These are phyloP conservation scores for Spodoptera exigua DNA, from an alignment of 2,888 invertebrate genomes.

Conservation along the genomic window DNA sequence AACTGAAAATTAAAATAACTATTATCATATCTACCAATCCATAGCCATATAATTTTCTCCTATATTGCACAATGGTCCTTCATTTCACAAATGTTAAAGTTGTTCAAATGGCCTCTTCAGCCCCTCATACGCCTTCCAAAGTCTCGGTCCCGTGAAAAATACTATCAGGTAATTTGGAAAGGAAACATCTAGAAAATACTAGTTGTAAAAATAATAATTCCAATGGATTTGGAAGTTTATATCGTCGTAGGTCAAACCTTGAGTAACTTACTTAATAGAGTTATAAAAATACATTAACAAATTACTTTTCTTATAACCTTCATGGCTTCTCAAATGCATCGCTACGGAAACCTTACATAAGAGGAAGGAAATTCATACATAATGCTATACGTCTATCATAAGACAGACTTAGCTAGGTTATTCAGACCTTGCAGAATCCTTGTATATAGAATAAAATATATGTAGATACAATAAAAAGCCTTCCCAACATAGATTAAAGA, in stretches of 20 bases:
- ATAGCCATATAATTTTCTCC: not conserved
- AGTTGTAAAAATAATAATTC: too few species aligned
- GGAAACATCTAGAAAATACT: too few species aligned
- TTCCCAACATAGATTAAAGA: too few species aligned
- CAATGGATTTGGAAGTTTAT: too few species aligned
- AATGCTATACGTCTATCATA: conserved; percentile 18
- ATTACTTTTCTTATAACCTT: conserved; percentile 21
- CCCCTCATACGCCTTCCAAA: too few species aligned
- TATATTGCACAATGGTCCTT: too few species aligned
- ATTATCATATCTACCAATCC: not conserved
- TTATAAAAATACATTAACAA: conserved; percentile 1
- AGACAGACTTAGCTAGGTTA: not conserved
- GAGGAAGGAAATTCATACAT: conserved; percentile 21
- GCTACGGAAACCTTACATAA: conserved; percentile 28
- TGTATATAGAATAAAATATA: conserved; percentile 8
- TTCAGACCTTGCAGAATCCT: conserved; percentile 6
- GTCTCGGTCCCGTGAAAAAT: too few species aligned
- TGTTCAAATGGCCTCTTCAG: too few species aligned
- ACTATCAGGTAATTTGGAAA: too few species aligned
- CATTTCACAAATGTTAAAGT: too few species aligned
- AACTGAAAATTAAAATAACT: not conserved
- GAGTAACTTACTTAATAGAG: too few species aligned
- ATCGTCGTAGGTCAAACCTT: too few species aligned
- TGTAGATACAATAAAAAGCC: conserved; percentile 9
- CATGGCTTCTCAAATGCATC: conserved; percentile 11